Base-by-base conservation (phyloP, 2,888 invertebrate species). In the Pteria penguin region DNA sequence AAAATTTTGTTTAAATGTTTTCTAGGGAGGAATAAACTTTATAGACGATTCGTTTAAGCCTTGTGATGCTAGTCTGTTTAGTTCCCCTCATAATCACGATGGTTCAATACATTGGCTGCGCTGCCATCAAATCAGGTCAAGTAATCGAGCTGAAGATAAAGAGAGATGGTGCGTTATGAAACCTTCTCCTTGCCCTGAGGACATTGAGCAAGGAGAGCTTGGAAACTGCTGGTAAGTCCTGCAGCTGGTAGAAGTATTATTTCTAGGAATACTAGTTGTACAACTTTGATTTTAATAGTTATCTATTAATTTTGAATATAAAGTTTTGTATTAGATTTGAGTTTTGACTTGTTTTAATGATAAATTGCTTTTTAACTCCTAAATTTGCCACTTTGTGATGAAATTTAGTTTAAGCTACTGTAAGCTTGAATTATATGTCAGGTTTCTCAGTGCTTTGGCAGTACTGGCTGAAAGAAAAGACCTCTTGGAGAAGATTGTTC, bases 401-500 rank as follows among this genome's bases (percentile, higher is more conserved):
- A n/a, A n/a, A n/a, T n/a, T n/a, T n/a, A n/a, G n/a, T n/a, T n/a
- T n/a, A n/a, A n/a, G n/a, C n/a, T n/a, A n/a, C n/a, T n/a, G n/a
- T n/a, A n/a, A n/a, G n/a, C n/a, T n/a, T n/a, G n/a, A n/a, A n/a
- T n/a, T n/a, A n/a, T n/a, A n/a, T n/a, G n/a, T n/a, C 75, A 90
- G 90, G 90, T 94, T 99, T 52, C 94, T 99, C 32, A 98, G 98
- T 84, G 98, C 99, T 0, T 93, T 99, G 85, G 98, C 98, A 2
- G 98, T 99, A 29, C 93, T 99, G 33, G 98, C 99, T 0, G 98
- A 99, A 92, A 94, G 98, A 4, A 97, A 97, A 84, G 96, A 98
- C 84, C 94, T 99, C 22, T 96, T 99, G 0, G 95, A 96, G 82
- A 96, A 96, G 79, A 96, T 99, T 70, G 94, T 99, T 84, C 95